Conservation (phyloP, 2,797 vertebrate genomes). For the Onychomys arenicola region DNA sequence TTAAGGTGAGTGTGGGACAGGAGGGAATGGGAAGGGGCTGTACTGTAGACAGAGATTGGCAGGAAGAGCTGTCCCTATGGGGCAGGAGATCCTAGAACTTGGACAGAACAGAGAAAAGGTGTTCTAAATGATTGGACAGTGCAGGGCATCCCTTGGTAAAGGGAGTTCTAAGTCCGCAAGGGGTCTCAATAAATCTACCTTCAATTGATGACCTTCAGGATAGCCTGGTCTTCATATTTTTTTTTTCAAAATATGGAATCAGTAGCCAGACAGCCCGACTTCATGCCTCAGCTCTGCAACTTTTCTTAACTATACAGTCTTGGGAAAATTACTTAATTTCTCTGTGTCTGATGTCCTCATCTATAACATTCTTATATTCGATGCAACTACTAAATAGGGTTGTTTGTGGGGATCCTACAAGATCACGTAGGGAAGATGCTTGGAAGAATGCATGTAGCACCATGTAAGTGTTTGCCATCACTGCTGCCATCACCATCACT, state of each 20-base stretch:
- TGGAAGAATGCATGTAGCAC: neutral
- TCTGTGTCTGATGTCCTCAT: neutral
- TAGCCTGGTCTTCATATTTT: neutral
- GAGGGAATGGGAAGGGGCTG: constrained; percentile 20
- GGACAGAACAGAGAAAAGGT: neutral
- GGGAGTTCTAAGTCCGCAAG: neutral
- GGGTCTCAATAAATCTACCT: constrained; percentile 2
- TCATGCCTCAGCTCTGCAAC: constrained; percentile 22
- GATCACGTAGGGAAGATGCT: neutral
- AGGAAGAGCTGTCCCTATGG: neutral
- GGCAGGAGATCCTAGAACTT: neutral
- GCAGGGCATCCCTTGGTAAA: neutral
- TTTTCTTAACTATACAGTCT: constrained; percentile 4
- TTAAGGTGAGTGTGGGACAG: constrained; percentile 90
- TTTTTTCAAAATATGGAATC: neutral
- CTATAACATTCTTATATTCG: constrained; percentile 46
- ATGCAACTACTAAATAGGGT: neutral
- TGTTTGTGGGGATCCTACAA: neutral
- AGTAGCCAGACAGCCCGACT: neutral
- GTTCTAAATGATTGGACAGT: neutral
- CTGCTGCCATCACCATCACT: neutral
- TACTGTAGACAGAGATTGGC: neutral
- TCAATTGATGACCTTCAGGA: constrained; percentile 27
- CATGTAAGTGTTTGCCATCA: constrained; percentile 8
- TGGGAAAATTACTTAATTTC: constrained; percentile 44